phyloP scores from a whole-genome alignment of 2,797 vertebrate species.

The Acanthiza pusilla region DNA sequence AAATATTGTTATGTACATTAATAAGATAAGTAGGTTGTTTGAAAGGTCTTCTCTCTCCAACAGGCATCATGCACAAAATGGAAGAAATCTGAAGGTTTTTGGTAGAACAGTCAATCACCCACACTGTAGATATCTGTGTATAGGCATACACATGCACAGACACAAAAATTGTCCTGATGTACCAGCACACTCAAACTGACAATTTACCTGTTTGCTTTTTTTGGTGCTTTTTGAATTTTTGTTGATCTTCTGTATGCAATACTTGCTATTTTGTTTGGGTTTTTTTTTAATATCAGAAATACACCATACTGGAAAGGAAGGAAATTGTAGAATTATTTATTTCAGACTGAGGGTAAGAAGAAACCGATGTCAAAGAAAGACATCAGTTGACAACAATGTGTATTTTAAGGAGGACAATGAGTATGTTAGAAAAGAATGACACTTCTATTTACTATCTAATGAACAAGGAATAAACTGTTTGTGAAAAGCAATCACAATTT shows the following conservation, averaged over 20 bases:
- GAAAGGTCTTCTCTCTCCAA: neutral
- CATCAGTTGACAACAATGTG: neutral
- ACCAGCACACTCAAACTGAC: neutral
- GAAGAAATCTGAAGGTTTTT: neutral
- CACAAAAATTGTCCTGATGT: neutral
- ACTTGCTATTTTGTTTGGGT: neutral
- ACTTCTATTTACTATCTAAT: neutral
- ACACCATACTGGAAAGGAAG: neutral
- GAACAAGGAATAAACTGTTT: neutral
- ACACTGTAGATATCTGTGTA: neutral
- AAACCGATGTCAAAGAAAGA: neutral
- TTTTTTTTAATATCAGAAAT: neutral
- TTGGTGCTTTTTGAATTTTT: neutral
- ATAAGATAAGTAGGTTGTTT: neutral
- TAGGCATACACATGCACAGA: rapidly evolving
- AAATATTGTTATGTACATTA: neutral
- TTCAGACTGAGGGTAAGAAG: neutral
- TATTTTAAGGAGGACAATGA: neutral
- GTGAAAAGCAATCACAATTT: neutral
- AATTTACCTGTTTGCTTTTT: neutral
- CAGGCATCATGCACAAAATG: neutral
- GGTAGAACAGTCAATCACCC: neutral
- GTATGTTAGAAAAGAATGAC: neutral
- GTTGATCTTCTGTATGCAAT: neutral
- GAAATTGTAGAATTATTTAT: neutral